phyloP scores from a whole-genome alignment of 1,140 invertebrate species.

The Pogonognathellus flavescens region DNA sequence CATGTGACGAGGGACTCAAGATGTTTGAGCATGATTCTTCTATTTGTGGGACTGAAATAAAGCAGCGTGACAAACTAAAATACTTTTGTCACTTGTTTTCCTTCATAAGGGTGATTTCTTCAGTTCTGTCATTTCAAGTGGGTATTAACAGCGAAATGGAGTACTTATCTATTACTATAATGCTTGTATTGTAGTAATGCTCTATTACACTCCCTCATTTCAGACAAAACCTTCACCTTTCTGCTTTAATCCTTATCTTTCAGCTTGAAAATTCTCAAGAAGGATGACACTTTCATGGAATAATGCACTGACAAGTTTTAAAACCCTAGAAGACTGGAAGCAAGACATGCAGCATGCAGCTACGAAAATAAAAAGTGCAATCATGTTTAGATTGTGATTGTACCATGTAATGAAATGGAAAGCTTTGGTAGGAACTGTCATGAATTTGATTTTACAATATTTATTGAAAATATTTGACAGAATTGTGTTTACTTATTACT shows the following conservation, averaged over 20 bases:
- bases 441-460: no score
- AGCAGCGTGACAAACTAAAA: conserved; percentile 33
- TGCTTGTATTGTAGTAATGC: neutral
- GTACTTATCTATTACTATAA: neutral
- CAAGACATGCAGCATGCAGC: no score
- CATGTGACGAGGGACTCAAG: neutral
- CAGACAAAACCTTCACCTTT: conserved; percentile 32
- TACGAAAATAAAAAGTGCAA: no score
- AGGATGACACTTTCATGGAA: neutral
- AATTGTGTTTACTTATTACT: no score
- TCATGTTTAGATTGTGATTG: no score
- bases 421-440: no score
- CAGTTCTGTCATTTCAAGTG: conserved; percentile 42
- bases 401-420: no score
- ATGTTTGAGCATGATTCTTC: conserved; percentile 6
- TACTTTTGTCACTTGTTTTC: conserved; percentile 46
- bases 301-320: neutral
- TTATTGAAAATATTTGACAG: no score
- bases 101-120: conserved; percentile 8
- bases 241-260: conserved; percentile 21
- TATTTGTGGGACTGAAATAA: neutral
- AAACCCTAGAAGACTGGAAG: no score
- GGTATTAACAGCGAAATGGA: conserved; percentile 30
- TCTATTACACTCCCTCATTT: neutral
- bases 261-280: conserved; percentile 10